Conservation (phyloP, 2,888 invertebrate species). For the Pheosia tremula region DNA sequence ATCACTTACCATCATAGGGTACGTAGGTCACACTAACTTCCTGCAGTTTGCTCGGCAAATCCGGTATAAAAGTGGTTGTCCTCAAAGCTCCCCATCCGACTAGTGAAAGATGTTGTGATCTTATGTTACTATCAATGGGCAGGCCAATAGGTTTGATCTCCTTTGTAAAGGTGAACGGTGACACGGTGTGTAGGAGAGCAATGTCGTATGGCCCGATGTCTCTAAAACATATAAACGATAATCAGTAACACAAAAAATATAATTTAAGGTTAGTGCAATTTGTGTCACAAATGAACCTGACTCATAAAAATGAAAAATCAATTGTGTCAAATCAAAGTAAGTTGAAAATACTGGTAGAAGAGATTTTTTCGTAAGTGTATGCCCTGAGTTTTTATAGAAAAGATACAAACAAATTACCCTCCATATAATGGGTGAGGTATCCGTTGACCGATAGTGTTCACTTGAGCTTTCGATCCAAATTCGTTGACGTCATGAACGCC, state of each 20-base stretch:
- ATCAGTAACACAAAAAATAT: no score
- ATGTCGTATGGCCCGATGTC: slow-evolving; percentile 81
- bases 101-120: slow-evolving; percentile 51
- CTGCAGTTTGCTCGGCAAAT: slow-evolving; percentile 70
- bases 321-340: no score
- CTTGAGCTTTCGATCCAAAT: slow-evolving; percentile 63
- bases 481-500: slow-evolving; percentile 70
- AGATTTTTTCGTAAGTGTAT: no score
- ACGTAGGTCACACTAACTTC: slow-evolving; percentile 71
- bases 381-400: background rate
- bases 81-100: slow-evolving; percentile 82
- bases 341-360: no score
- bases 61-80: slow-evolving; percentile 63
- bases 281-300: no score
- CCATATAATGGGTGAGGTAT: slow-evolving; percentile 73
- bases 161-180: slow-evolving; percentile 60
- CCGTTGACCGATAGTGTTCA: slow-evolving; percentile 55
- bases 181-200: slow-evolving; percentile 71
- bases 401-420: slow-evolving; percentile 53
- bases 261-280: no score
- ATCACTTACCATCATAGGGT: slow-evolving; percentile 61
- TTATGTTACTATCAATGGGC: slow-evolving; percentile 56
- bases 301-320: no score
- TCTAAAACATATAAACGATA: slow-evolving; percentile 42
- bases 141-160: slow-evolving; percentile 73